Base-by-base conservation (phyloP, 2,888 invertebrate species). In the Spisula solida region DNA sequence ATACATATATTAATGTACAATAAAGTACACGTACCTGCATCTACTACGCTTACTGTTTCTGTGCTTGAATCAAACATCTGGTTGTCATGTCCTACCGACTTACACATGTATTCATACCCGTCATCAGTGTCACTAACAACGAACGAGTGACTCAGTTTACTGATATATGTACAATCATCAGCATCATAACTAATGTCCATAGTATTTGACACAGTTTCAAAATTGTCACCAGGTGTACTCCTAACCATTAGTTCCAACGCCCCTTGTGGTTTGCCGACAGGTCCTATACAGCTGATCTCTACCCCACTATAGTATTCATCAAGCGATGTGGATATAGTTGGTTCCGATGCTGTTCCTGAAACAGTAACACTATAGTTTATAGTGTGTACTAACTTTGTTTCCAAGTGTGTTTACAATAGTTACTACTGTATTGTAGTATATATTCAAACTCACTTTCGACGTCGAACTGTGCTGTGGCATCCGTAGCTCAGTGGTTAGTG, bases 301-400 rank as follows among this genome's bases (percentile, higher is more conserved):
- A 66, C 66, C 5, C 60, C 60, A 16, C 66, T n/a, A 48, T 82
- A 82, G n/a, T 47, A 82, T 8, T 70, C 41, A 41, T 82, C 82
- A 34, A 47, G 41, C 0, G 31, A 20, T 47, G 47, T 82, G 0
- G 81, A 81, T 41, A 81, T 31, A 8, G 20, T 34, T 34, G 81
- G 56, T 34, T 29, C 51, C 31, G 34, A 31, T 12, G 34, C 18
- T 14, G 31, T 34, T 4, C 75, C 75, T 75, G 34, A 75, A 75
- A 20, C n/a, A 25, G n/a, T 51, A 16, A 4, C 6, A 51, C 12
- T 51, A 51, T 51, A 14, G 12, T 1, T 51, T 8, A 51, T 51
- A 51, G n/a, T n/a, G n/a, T n/a, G n/a, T n/a, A 8, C 5, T 47
- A 8, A 47, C 47, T 47, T 8, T 12, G 6, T 47, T 47, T 12